Percentiles rank a stretch among this genome's conserved stretches.
phyloP scores from a whole-genome alignment of 1,140 invertebrate species.

The Phocides pigmalion region DNA sequence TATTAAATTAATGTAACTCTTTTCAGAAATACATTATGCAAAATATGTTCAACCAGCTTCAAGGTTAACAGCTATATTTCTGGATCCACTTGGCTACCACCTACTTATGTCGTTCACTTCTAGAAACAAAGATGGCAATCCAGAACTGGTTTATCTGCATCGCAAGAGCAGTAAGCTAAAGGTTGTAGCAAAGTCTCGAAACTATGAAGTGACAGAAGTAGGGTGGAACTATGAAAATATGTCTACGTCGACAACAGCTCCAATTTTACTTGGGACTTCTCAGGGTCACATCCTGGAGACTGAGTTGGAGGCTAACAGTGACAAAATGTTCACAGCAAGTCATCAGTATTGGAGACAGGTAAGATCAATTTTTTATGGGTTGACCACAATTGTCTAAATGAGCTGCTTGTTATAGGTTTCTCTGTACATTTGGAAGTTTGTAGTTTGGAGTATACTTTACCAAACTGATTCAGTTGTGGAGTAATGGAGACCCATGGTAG shows the following conservation, averaged over 20 bases:
- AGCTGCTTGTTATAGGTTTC: not conserved
- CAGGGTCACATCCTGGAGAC: slow-evolving; percentile 96
- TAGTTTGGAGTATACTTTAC: too few relatives aligned
- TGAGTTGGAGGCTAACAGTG: slow-evolving; percentile 91
- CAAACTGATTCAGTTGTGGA: too few relatives aligned
- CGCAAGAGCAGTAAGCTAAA: slow-evolving; percentile 81
- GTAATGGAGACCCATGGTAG: too few relatives aligned
- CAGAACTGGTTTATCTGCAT: slow-evolving; percentile 93
- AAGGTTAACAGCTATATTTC: slow-evolving; percentile 89
- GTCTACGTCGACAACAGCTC: slow-evolving; percentile 88
- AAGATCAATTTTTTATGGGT: slow-evolving; percentile 39
- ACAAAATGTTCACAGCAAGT: slow-evolving; percentile 91
- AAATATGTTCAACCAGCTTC: slow-evolving; percentile 86
- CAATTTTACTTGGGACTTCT: slow-evolving; percentile 95
- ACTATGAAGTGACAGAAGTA: slow-evolving; percentile 95
- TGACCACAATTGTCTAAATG: too few relatives aligned
- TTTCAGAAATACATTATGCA: slow-evolving; percentile 76
- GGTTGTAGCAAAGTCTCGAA: slow-evolving; percentile 87
- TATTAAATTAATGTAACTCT: too few relatives aligned
- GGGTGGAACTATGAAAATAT: slow-evolving; percentile 94
- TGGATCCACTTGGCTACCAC: slow-evolving; percentile 95
- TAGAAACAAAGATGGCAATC: slow-evolving; percentile 85
- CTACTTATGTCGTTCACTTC: slow-evolving; percentile 90
- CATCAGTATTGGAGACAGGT: slow-evolving; percentile 96
- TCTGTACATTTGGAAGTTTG: too few relatives aligned